Percentiles rank a stretch among this genome's conserved stretches.
These are phyloP conservation scores for Eolophus roseicapilla DNA, from an alignment of 2,113 vertebrate genomes.

Conservation along the genomic window DNA sequence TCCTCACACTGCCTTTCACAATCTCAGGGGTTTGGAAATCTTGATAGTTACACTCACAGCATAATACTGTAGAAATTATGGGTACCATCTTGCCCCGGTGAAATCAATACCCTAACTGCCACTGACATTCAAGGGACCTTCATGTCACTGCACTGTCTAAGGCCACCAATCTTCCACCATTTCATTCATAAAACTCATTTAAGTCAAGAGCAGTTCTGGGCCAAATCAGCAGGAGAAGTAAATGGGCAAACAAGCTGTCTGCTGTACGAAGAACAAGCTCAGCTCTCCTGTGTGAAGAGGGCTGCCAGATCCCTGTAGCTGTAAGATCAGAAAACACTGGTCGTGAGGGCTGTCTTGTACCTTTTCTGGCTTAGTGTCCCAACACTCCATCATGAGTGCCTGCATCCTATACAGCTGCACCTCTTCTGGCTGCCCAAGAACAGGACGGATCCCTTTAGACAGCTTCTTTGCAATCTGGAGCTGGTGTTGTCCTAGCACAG, in stretches of 20 bases:
- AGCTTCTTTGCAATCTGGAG: constrained; percentile 94
- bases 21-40: background rate
- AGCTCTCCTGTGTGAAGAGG: background rate
- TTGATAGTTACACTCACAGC: background rate
- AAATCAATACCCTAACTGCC: constrained; percentile 12
- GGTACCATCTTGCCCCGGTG: background rate
- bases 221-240: background rate
- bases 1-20: background rate
- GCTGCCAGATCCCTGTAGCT: background rate
- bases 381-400: constrained; percentile 87
- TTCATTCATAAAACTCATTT: constrained; percentile 1
- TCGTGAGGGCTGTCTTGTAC: constrained; percentile 61
- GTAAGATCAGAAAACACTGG: accelerated
- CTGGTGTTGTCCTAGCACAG: constrained; percentile 88
- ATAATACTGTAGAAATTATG: background rate
- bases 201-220: background rate
- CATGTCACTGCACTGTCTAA: background rate
- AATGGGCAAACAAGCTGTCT: background rate
- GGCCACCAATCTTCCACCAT: background rate
- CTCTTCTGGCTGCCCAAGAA: constrained; percentile 84
- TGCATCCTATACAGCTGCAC: constrained; percentile 90
- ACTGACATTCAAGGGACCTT: background rate
- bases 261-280: background rate
- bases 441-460: constrained; percentile 88
- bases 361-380: constrained; percentile 97